These are phyloP conservation scores for Pedicia rivosa DNA, from an alignment of 2,888 invertebrate genomes.

Conservation along the genomic window DNA sequence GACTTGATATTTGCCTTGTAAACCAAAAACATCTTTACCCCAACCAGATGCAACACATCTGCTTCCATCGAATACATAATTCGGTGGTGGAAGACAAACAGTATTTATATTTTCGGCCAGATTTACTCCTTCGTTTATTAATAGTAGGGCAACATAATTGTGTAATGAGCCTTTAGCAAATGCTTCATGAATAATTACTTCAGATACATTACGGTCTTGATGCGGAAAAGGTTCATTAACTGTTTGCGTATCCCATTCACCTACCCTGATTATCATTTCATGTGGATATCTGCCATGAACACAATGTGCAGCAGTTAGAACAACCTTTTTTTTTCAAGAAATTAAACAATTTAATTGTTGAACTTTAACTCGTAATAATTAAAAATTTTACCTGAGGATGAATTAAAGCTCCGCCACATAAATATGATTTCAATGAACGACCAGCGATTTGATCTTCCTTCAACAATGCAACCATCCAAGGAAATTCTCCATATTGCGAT, in stretches of 20 bases:
- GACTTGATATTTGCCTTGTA: slow-evolving; percentile 35
- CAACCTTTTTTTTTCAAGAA: too few species aligned
- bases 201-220: slow-evolving; percentile 42
- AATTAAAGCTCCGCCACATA: slow-evolving; percentile 59
- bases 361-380: too few species aligned
- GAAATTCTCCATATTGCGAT: slow-evolving; percentile 1
- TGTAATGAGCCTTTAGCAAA: not conserved
- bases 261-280: slow-evolving; percentile 36
- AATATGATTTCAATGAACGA: slow-evolving; percentile 33
- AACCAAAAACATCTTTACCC: slow-evolving; percentile 21
- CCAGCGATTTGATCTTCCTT: slow-evolving; percentile 22
- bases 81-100: slow-evolving; percentile 18
- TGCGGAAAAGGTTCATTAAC: slow-evolving; percentile 45
- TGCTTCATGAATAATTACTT: slow-evolving; percentile 35
- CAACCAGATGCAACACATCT: slow-evolving; percentile 21
- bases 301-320: slow-evolving; percentile 59
- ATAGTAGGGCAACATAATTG: slow-evolving; percentile 52
- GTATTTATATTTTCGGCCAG: slow-evolving; percentile 46
- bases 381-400: too few species aligned
- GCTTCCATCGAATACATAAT: not conserved
- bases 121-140: slow-evolving; percentile 39
- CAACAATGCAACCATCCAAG: slow-evolving; percentile 17
- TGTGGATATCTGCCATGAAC: slow-evolving; percentile 22
- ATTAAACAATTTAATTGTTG: too few species aligned
- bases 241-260: slow-evolving; percentile 61